Evolutionary conservation across 1,140 invertebrate genomes (phyloP).

Genomic region (Hyles euphorbiae): DNA sequence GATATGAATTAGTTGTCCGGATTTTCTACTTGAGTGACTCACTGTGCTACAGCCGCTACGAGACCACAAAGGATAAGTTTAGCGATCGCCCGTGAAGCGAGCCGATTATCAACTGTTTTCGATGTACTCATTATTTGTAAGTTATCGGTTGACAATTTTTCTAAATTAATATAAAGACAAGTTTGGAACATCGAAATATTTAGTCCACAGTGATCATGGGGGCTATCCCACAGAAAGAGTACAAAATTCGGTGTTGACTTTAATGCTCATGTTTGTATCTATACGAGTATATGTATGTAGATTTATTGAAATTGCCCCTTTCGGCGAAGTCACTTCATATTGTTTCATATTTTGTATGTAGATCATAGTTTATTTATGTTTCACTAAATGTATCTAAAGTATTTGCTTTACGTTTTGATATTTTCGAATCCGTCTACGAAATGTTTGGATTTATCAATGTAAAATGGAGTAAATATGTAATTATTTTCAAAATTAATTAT

Average conservation of each 20-base stretch:
- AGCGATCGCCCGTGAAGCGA: slow-evolving; percentile 26
- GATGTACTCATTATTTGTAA: slow-evolving; percentile 48
- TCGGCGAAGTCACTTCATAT: slow-evolving; percentile 56
- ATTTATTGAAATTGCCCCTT: slow-evolving; percentile 64
- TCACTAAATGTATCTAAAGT: slow-evolving; percentile 43
- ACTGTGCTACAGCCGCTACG: slow-evolving; percentile 55
- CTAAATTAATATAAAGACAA: slow-evolving; percentile 68
- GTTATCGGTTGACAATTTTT: slow-evolving; percentile 71
- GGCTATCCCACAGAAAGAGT: slow-evolving; percentile 65
- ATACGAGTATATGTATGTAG: slow-evolving; percentile 55
- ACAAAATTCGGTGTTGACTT: slow-evolving; percentile 74
- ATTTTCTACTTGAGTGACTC: slow-evolving; percentile 67
- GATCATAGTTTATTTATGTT: slow-evolving; percentile 69
- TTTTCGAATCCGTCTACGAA: slow-evolving; percentile 70
- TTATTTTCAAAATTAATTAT: slow-evolving; percentile 74
- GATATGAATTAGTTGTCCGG: slow-evolving; percentile 47
- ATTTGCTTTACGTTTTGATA: slow-evolving; percentile 63
- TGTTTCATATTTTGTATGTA: slow-evolving; percentile 61
- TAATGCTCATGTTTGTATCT: slow-evolving; percentile 64
- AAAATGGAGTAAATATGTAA: slow-evolving; percentile 60
- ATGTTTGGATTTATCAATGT: slow-evolving; percentile 63
- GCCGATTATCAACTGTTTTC: slow-evolving; percentile 41
- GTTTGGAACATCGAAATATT: slow-evolving; percentile 71
- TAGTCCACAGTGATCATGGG: slow-evolving; percentile 70
- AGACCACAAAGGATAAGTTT: slow-evolving; percentile 71